phyloP scores from a whole-genome alignment of 1,140 invertebrate genomes.

The Phenacoccus solenopsis region DNA sequence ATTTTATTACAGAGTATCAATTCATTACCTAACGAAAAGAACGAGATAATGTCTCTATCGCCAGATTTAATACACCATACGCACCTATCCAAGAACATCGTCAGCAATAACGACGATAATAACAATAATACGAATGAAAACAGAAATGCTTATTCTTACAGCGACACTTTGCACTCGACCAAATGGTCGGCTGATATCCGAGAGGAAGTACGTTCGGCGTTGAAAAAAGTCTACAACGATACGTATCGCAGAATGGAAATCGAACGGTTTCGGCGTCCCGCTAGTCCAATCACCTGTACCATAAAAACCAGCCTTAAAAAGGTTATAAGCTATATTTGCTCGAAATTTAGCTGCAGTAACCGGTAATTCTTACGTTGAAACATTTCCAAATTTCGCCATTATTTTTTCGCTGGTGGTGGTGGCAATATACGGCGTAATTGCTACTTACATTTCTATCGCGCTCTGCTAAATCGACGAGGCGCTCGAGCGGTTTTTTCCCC shows the following conservation, averaged over 20 bases:
- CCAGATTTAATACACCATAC: background rate
- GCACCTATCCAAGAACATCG: background rate
- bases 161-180: constrained; percentile 72
- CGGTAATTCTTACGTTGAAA: background rate
- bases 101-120: constrained; percentile 8
- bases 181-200: constrained; percentile 45
- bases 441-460: too few species aligned
- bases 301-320: constrained; percentile 60
- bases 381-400: background rate
- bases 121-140: constrained; percentile 8
- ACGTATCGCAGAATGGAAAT: constrained; percentile 71
- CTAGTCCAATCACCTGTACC: constrained; percentile 75
- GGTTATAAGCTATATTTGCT: constrained; percentile 30
- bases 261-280: constrained; percentile 62
- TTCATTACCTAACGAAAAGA: background rate
- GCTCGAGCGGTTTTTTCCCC: too few species aligned
- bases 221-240: constrained; percentile 83
- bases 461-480: too few species aligned
- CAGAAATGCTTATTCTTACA: constrained; percentile 34
- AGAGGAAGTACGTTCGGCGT: constrained; percentile 74
- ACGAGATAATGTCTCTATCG: constrained; percentile 1
- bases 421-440: background rate
- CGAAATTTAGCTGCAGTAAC: background rate
- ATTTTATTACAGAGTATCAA: background rate
- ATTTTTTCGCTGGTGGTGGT: background rate